These are phyloP conservation scores for Plodia interpunctella DNA, from an alignment of 1,140 invertebrate genomes.

Conservation along the genomic window DNA sequence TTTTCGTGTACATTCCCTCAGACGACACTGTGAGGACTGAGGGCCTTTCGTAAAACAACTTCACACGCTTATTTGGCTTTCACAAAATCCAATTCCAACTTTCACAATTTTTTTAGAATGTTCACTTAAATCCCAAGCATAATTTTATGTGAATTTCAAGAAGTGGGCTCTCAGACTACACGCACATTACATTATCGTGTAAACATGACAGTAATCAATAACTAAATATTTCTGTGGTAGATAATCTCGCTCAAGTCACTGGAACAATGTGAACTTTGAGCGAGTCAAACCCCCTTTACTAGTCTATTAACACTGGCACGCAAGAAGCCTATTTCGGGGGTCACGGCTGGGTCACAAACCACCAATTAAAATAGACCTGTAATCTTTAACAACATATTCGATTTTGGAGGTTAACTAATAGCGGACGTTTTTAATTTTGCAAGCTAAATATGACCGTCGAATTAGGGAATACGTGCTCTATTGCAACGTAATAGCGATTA, in stretches of 20 bases:
- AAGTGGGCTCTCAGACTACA: no score
- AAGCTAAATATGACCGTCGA: background rate
- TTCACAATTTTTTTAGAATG: no score
- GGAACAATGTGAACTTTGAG: background rate
- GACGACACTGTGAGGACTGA: no score
- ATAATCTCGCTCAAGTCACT: background rate
- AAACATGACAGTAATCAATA: no score
- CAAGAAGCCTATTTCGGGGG: slow-evolving; percentile 38
- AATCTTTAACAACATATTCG: background rate
- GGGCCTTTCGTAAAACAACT: no score
- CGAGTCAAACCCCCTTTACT: background rate
- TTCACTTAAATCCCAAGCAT: no score
- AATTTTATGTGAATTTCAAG: no score
- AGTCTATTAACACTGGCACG: slow-evolving; percentile 29
- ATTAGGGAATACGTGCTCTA: slow-evolving; percentile 7
- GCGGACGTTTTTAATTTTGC: background rate
- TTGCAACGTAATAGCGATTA: background rate
- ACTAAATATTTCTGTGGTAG: no score
- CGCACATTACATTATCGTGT: no score
- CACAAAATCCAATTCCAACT: no score
- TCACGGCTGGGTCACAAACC: slow-evolving; percentile 29
- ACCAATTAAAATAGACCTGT: slow-evolving; percentile 19
- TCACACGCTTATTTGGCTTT: no score
- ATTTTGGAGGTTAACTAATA: background rate
- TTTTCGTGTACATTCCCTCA: no score